Evolutionary conservation across 2,888 invertebrate genomes (phyloP), one percentile per base, ranked within the genome.

Genomic region (Taphrorychus bicolor): DNA sequence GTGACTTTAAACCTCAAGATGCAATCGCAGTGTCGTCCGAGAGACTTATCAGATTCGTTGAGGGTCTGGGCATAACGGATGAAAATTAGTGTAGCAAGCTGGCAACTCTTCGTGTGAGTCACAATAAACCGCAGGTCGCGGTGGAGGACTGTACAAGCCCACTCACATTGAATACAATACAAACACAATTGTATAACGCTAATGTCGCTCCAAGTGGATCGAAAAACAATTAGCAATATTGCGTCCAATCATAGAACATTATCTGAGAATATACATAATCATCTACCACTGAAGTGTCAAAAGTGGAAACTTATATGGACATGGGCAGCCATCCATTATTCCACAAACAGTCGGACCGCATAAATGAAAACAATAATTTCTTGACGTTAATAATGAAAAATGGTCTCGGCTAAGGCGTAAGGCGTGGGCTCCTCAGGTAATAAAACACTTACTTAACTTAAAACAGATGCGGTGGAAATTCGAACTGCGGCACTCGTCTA

Each of bases 361-460:
- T 70, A 70, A 70, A 70, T 66, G 70, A 70, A 70, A 70, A 70
- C 66, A 70, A 70, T 70, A 70, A 63, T 66, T 66, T 63, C 66
- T 62, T 70, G 70, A 70, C 70, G 63, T 70, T 70, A 70, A 70
- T 66, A 70, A 70, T 70, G 70, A 70, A 66, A 63, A 70, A 70
- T 70, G 70, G 66, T 54, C 57, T 53, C 24, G 18, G 52, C 24
- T 59, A 63, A 70, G 59, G 66, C 66, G 59, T 57, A 18, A 66
- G 70, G 70, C 66, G 70, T 70, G 70, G 70, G 70, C 48, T 66
- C 59, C 45, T 62, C 70, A 70, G 70, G 70, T 70, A 66, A 70
- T 70, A 70, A 70, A 70, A 70, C 70, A 70, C 70, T 66, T 70
- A 70, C 56, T 70, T 70, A 70, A 70, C 54, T 66, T 66, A 54